A percentile compares a stretch with the other conserved stretches of the same genome.
Conservation (phyloP, 2,797 vertebrate species). For the Danio choprae region DNA sequence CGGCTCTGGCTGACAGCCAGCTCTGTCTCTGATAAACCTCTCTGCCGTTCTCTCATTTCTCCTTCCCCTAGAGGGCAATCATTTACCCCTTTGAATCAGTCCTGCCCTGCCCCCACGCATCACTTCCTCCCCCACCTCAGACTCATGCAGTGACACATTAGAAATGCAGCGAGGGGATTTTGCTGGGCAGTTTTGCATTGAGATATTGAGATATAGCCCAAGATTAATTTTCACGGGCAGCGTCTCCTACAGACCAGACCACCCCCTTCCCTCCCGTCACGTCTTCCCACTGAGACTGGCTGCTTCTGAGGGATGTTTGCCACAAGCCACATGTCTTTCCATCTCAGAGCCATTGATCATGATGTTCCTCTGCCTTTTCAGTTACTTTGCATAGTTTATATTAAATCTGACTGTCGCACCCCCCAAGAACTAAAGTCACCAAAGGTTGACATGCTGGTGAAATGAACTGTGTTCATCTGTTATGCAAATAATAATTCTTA, state of each 20-base stretch:
- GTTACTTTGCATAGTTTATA: conserved; percentile 3
- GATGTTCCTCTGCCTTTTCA: conserved; percentile 17
- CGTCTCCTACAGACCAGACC: conserved; percentile 15
- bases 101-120: conserved; percentile 49
- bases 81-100: conserved; percentile 65
- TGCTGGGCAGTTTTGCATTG: conserved; percentile 54
- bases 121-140: conserved; percentile 54
- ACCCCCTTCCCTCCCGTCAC: conserved; percentile 12
- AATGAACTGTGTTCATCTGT: conserved; percentile 4
- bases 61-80: conserved; percentile 71
- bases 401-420: conserved; percentile 8
- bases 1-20: conserved; percentile 59
- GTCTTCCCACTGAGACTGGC: conserved; percentile 38
- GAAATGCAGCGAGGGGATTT: conserved; percentile 54
- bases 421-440: not conserved
- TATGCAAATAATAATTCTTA: not conserved
- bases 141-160: conserved; percentile 60
- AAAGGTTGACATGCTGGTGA: not conserved
- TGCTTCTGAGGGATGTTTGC: conserved; percentile 36
- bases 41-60: conserved; percentile 43
- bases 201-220: conserved; percentile 55
- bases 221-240: conserved; percentile 56
- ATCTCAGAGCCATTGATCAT: conserved; percentile 8
- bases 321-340: conserved; percentile 37
- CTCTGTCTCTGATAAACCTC: conserved; percentile 60